Evolutionary conservation across 2,888 invertebrate genomes (phyloP), one percentile per base, ranked within the genome.

Genomic region (Ecliptopera silaceata): DNA sequence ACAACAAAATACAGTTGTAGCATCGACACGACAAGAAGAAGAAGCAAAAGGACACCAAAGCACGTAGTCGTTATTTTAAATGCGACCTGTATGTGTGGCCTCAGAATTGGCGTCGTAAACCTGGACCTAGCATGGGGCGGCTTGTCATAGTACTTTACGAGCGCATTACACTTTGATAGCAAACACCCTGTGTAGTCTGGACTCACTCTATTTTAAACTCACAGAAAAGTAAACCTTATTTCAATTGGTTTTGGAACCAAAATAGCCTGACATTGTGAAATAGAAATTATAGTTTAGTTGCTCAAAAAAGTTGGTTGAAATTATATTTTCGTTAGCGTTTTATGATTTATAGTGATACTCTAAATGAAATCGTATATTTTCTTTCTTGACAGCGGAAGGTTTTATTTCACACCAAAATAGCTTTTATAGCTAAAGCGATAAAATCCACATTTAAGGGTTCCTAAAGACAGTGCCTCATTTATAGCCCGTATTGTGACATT

Each of bases 91-190:
- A 59, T 41, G 65, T 66, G 63, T 59, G 66, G 66, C 58, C 63
- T 51, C 38, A 42, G 45, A 50, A 61, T 61, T 38, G 52, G 52
- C 51, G 45, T 68, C 80, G 64, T 80, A 79, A 80, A 79, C 59
- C 67, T 66, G 65, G 70, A 66, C 70, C 66, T 64, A 36, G 53
- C 70, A 65, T 79, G 79, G 79, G 79, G 63, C 77, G 60, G 57
- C 65, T 48, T 68, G 71, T 83, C 81, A 78, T 75, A 71, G 68
- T 69, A 74, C 76, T 85, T 84, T 84, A 84, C 71, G 71, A 67
- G 57, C 70, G 60, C 64, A 76, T 72, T 71, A 74, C 70, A 65
- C 61, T 68, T 58, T 63, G 64, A 71, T 66, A 71, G 65, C 70
- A 77, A 77, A 76, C 71, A 64, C 66, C 67, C 22, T 41, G 39